Conservation (phyloP, 1,140 invertebrate genomes). For the Alviniconcha marisindica region DNA sequence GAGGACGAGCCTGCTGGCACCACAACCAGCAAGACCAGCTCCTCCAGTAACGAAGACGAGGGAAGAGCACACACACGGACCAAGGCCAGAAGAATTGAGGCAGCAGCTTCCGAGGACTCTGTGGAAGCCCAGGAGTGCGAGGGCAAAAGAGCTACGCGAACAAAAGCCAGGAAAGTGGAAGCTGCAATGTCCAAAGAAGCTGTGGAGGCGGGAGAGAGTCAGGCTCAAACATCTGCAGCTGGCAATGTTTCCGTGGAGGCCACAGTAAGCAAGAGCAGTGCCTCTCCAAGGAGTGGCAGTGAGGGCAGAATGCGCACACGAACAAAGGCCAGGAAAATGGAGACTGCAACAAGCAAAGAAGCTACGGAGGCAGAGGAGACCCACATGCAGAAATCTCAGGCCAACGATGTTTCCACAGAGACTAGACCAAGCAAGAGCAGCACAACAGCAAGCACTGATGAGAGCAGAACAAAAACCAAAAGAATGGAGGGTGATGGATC, state of each 20-base stretch:
- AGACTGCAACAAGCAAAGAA: background rate
- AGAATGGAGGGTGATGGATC: background rate
- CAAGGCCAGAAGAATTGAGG: background rate
- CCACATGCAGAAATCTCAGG: no score
- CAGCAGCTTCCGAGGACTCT: background rate
- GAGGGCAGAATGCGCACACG: conserved; percentile 15
- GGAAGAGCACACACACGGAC: conserved; percentile 1
- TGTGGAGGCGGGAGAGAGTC: no score
- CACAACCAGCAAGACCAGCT: background rate
- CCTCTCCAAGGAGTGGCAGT: no score
- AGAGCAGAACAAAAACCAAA: conserved; percentile 5
- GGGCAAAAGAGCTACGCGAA: no score
- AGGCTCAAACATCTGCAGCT: no score
- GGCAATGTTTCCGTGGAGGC: no score
- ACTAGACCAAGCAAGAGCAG: background rate
- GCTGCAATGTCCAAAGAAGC: background rate
- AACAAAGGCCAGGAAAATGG: conserved; percentile 25
- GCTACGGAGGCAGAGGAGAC: no score
- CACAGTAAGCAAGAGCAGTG: no score
- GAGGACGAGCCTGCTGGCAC: conserved; percentile 1
- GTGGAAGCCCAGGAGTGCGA: no score
- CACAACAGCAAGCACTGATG: background rate
- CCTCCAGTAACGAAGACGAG: background rate
- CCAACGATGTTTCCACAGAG: background rate
- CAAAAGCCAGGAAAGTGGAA: conserved; percentile 16